Evolutionary conservation across 2,113 vertebrate species (phyloP), one percentile per base, ranked within the genome.

Genomic region (Microtus oregoni): DNA sequence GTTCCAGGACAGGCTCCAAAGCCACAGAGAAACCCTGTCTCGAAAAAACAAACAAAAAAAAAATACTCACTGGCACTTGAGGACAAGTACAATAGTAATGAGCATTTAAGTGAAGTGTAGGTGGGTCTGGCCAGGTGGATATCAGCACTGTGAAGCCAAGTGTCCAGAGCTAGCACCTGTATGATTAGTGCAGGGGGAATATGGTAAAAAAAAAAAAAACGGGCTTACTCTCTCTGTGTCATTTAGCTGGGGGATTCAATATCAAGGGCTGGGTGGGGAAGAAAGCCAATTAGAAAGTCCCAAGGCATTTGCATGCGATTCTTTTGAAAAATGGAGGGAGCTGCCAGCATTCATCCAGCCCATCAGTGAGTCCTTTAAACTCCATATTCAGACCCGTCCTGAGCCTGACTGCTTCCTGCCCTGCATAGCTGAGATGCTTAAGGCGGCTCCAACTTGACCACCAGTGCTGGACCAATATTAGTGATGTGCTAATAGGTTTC

Each of bases 291-390:
- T 15, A 52, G 44, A 83, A 90, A 94, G n/a, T 3, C 11, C 12
- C 50, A 44, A 94, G 41, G 38, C 55, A 91, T 0, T 76, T 35
- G 55, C 9, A 35, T 14, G 67, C 73, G 26, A 47, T 85, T 58
- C 94, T 81, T 95, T 38, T 92, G 30, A 85, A 81, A 68, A n/a
- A 35, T 55, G 10, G 32, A n/a, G 35, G 44, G 81, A 94, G 24
- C 73, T 38, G 44, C 20, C 12, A 91, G 58, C 0, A 28, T 5
- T 92, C 52, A 78, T 61, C 3, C 3, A 55, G 30, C n/a, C 13
- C n/a, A 52, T 35, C 61, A 15, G 7, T 35, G 52, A 92, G 52
- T 61, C 44, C n/a, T 30, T 15, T 1, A 24, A 44, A 17, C 28
- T 76, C 28, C 85, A 19, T 11, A 22, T 92, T 72, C 58, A 86